phyloP scores from a whole-genome alignment of 2,797 vertebrate genomes.

The Coccyzus lansbergi region DNA sequence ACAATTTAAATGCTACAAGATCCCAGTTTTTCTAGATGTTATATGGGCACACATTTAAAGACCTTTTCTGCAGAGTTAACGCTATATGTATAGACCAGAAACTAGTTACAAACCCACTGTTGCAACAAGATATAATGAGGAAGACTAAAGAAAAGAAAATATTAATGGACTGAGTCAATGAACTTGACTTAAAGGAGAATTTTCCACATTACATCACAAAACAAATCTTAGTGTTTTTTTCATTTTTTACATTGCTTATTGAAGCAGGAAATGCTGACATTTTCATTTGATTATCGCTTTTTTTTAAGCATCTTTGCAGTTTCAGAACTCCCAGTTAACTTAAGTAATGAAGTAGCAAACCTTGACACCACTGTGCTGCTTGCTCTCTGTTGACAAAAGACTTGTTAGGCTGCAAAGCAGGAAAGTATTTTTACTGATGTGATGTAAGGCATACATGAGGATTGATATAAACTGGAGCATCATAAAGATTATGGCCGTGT shows the following conservation, averaged over 20 bases:
- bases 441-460: background rate
- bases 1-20: background rate
- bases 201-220: background rate
- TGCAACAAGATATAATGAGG: background rate
- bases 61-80: background rate
- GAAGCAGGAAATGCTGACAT: background rate
- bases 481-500: background rate
- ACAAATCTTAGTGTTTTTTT: background rate
- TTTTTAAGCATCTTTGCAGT: background rate
- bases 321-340: background rate
- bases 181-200: background rate
- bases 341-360: background rate
- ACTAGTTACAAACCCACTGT: background rate
- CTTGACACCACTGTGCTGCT: background rate
- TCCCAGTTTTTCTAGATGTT: background rate
- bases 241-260: background rate
- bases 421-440: background rate
- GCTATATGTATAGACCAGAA: background rate
- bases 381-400: background rate
- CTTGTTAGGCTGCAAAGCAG: background rate
- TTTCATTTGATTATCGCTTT: background rate
- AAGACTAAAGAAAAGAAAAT: background rate
- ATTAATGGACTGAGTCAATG: rapidly evolving
- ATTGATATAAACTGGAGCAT: background rate
- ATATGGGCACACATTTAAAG: background rate